These are phyloP conservation scores for Seriola rivoliana DNA, from an alignment of 2,113 vertebrate species.

Conservation along the genomic window DNA sequence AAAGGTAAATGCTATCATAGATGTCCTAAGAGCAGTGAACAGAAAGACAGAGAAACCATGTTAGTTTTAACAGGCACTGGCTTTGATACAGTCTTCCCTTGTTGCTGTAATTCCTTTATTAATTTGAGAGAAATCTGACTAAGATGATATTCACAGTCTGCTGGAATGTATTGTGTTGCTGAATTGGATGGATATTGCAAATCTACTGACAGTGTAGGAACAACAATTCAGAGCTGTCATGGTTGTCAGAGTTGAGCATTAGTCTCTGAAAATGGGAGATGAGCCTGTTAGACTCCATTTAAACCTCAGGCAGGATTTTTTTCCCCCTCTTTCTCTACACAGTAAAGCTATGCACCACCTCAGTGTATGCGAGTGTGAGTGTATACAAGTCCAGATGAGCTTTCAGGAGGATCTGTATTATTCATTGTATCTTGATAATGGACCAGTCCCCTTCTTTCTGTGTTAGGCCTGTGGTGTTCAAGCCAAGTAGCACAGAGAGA, in stretches of 20 bases:
- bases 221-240: slow-evolving; percentile 54
- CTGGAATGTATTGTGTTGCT: slow-evolving; percentile 27
- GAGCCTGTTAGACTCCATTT: slow-evolving; percentile 64
- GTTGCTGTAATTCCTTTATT: slow-evolving; percentile 12
- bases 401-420: slow-evolving; percentile 67
- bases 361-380: background rate
- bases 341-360: slow-evolving; percentile 23
- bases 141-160: slow-evolving; percentile 26
- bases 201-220: slow-evolving; percentile 35
- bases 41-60: background rate
- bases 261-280: slow-evolving; percentile 53
- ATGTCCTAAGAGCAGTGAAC: background rate
- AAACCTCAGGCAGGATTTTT: slow-evolving; percentile 40
- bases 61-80: background rate
- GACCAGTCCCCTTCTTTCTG: slow-evolving; percentile 19
- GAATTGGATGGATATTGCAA: slow-evolving; percentile 49
- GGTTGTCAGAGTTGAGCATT: slow-evolving; percentile 62
- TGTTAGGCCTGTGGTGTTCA: slow-evolving; percentile 17
- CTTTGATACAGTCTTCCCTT: background rate
- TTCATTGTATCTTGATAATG: slow-evolving; percentile 68
- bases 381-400: slow-evolving; percentile 19
- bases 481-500: slow-evolving; percentile 9
- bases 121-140: slow-evolving; percentile 28
- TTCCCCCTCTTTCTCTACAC: background rate
- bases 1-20: background rate